Evolutionary conservation across 2,797 vertebrate species (phyloP).

Genomic region (Danio jaintianensis): DNA sequence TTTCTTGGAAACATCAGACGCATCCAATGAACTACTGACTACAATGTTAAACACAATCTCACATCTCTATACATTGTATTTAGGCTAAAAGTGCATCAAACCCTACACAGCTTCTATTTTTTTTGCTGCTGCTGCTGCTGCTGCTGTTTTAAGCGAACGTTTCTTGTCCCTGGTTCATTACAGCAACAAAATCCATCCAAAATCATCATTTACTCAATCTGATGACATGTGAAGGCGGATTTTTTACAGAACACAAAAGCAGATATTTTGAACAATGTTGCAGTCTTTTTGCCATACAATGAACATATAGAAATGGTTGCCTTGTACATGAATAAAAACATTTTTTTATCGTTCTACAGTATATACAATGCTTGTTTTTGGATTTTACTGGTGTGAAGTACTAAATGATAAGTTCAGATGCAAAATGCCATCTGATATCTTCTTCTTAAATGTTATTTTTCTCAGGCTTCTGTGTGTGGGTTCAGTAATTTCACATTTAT

Average conservation of each 20-base stretch:
- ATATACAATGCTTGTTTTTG: neutral
- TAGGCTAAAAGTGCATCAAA: neutral
- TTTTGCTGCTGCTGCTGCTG: neutral
- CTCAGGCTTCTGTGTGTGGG: no score
- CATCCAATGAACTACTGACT: constrained; percentile 60
- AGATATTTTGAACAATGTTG: neutral
- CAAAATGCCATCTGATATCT: no score
- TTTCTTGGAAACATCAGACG: constrained; percentile 66
- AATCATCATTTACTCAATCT: neutral
- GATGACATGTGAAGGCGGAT: neutral
- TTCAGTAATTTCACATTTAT: no score
- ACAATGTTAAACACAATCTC: constrained; percentile 52
- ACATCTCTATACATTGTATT: constrained; percentile 32
- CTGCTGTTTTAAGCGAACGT: neutral
- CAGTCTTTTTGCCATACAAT: neutral
- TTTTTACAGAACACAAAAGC: neutral
- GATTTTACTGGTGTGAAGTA: neutral
- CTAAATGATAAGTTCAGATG: no score
- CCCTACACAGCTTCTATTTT: no score
- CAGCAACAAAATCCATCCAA: neutral
- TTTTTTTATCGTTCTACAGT: neutral
- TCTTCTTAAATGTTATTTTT: no score
- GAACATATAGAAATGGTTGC: neutral
- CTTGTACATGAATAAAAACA: neutral
- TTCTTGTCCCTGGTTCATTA: neutral